A percentile compares a stretch with the other conserved stretches of the same genome.
Evolutionary conservation across 2,888 invertebrate species (phyloP).

Genomic region (Exephanes ischioxanthus): DNA sequence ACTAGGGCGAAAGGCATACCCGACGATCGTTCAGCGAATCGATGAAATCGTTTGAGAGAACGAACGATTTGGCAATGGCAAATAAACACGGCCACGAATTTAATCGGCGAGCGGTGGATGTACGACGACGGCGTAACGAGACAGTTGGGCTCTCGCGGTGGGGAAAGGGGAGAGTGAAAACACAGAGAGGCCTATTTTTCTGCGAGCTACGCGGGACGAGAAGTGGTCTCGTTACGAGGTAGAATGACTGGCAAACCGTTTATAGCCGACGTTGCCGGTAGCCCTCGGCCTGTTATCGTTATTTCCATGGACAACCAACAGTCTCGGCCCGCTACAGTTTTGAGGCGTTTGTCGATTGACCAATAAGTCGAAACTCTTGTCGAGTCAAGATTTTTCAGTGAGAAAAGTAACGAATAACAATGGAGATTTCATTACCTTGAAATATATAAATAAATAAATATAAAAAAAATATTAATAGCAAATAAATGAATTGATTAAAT

Average conservation of each 20-base stretch:
- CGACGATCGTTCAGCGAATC: constrained; percentile 38
- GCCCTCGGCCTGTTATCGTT: constrained; percentile 63
- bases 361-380: constrained; percentile 38
- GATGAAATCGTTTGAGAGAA: constrained; percentile 26
- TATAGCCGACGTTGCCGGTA: constrained; percentile 44
- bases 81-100: constrained; percentile 52
- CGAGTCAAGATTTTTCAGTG: constrained; percentile 26
- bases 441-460: too few species aligned
- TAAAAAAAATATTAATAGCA: too few species aligned
- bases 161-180: constrained; percentile 24
- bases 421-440: too few species aligned
- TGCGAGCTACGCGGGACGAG: constrained; percentile 33
- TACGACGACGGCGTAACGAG: constrained; percentile 48
- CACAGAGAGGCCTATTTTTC: constrained; percentile 26
- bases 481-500: too few species aligned
- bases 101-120: constrained; percentile 36
- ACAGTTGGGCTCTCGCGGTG: neutral
- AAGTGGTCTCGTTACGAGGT: constrained; percentile 60
- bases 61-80: constrained; percentile 61
- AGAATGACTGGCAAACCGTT: constrained; percentile 53
- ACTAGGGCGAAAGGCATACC: constrained; percentile 19
- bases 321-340: constrained; percentile 30
- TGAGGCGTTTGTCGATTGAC: constrained; percentile 56
- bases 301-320: constrained; percentile 53
- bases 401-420: neutral